Evolutionary conservation across 2,888 invertebrate genomes (phyloP), one percentile per base, ranked within the genome.

Genomic region (Zaprionus obscuricornis): DNA sequence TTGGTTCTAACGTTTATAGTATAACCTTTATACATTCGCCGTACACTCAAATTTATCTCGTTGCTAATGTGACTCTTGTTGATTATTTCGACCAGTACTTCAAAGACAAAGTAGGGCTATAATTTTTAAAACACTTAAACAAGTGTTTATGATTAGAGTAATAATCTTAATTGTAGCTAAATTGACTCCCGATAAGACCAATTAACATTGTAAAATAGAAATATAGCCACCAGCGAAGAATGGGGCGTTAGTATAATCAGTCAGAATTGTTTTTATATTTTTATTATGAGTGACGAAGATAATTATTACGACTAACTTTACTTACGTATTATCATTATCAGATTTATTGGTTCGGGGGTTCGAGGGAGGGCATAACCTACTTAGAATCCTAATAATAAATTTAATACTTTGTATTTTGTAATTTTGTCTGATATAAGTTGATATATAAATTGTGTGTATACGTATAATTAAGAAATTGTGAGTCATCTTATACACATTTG

Each of bases 171-270:
- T 67, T 69, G 36, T 33, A 33, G 24, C 29, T 73, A 24, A 67
- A 60, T 45, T 31, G 31, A 11, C 40, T 26, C 14, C 39, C 39
- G 47, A 72, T 60, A 56, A 67, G 36, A 26, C 16, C 39, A 49
- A 40, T 60, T 55, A 54, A 24, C 18, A 36, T 10, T n/a, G n/a
- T n/a, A n/a, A n/a, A 49, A 40, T 73, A 56, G 62, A 42, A 71
- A 46, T 37, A 42, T 16, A 29, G 26, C 37, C 42, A 64, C 64
- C 24, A 46, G 39, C 58, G 47, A 54, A 50, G 42, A 18, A 22
- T 27, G 26, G 36, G 37, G 36, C 39, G 29, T 42, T 27, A 42
- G 31, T 36, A 59, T 52, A 52, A 55, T 37, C 27, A 13, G 8
- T 14, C 27, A 26, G 29, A 45, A 34, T 45, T 57, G n/a, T 49